Evolutionary conservation across 2,113 vertebrate genomes (phyloP).

Genomic region (Hippocampus comes): DNA sequence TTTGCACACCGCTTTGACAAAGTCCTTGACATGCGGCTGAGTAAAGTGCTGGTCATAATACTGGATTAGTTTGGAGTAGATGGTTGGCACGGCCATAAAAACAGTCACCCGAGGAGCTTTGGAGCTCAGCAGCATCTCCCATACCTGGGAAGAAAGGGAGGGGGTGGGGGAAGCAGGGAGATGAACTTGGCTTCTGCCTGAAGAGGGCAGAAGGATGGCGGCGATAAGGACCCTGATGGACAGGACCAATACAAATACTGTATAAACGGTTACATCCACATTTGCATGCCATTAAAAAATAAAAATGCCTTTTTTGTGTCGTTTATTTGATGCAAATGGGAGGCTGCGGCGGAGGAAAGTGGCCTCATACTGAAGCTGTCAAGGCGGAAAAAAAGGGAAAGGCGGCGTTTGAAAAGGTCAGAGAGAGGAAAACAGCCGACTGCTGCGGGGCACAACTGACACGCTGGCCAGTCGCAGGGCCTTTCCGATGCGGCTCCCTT

Average conservation of each 20-base stretch:
- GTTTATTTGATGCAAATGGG: conserved; percentile 54
- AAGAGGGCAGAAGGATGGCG: not conserved
- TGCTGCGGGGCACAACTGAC: conserved; percentile 33
- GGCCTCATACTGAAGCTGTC: conserved; percentile 45
- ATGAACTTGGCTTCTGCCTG: conserved; percentile 16
- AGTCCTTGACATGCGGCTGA: conserved; percentile 81
- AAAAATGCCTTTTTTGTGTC: conserved; percentile 15
- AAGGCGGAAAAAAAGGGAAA: conserved; percentile 35
- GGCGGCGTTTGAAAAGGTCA: conserved; percentile 63
- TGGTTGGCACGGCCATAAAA: conserved; percentile 96
- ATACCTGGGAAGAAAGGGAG: conserved; percentile 74
- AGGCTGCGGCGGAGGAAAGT: conserved; percentile 29
- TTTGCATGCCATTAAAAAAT: conserved; percentile 19
- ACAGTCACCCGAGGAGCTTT: conserved; percentile 74
- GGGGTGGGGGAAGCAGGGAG: not conserved
- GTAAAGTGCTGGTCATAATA: conserved; percentile 80
- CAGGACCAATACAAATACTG: conserved; percentile 1
- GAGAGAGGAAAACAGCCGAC: conserved; percentile 43
- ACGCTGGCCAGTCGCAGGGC: conserved; percentile 29
- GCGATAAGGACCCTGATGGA: conserved; percentile 31
- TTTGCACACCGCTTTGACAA: conserved; percentile 81
- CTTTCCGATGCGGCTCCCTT: conserved; percentile 23
- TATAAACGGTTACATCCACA: conserved; percentile 27
- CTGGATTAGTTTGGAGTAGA: conserved; percentile 86
- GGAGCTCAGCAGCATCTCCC: conserved; percentile 78